Conservation (phyloP, 2,113 vertebrate species). For the Entomyzon cyanotis region DNA sequence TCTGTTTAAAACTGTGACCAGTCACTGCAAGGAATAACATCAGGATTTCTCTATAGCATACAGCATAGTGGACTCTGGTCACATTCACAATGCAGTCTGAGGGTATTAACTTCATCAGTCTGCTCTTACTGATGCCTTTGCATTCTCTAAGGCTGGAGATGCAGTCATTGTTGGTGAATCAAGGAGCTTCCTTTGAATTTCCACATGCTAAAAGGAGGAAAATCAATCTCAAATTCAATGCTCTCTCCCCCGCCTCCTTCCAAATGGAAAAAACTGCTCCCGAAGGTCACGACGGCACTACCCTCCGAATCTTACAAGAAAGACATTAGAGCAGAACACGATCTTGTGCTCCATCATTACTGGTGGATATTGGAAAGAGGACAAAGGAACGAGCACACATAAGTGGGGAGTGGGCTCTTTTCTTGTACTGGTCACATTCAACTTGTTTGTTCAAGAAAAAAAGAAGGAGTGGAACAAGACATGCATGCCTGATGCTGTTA, state of each 20-base stretch:
- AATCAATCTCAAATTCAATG: conserved; percentile 69
- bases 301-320: conserved; percentile 65
- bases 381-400: conserved; percentile 45
- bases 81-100: background rate
- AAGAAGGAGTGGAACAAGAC: conserved; percentile 51
- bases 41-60: background rate
- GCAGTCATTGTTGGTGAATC: conserved; percentile 55
- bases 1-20: background rate
- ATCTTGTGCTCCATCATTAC: conserved; percentile 57
- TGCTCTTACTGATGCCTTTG: conserved; percentile 18
- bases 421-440: conserved; percentile 63
- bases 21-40: background rate
- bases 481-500: conserved; percentile 68
- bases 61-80: background rate
- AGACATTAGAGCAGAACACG: conserved; percentile 67
- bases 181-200: conserved; percentile 67
- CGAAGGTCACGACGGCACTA: conserved; percentile 56
- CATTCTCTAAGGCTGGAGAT: conserved; percentile 43
- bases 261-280: conserved; percentile 60
- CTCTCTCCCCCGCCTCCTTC: conserved; percentile 42
- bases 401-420: conserved; percentile 58
- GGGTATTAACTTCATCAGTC: conserved; percentile 48
- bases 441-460: conserved; percentile 58
- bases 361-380: conserved; percentile 55
- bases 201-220: conserved; percentile 64